Percentiles rank a stretch among this genome's conserved stretches.
Evolutionary conservation across 2,797 vertebrate species (phyloP).

Genomic region (Echiichthys vipera): DNA sequence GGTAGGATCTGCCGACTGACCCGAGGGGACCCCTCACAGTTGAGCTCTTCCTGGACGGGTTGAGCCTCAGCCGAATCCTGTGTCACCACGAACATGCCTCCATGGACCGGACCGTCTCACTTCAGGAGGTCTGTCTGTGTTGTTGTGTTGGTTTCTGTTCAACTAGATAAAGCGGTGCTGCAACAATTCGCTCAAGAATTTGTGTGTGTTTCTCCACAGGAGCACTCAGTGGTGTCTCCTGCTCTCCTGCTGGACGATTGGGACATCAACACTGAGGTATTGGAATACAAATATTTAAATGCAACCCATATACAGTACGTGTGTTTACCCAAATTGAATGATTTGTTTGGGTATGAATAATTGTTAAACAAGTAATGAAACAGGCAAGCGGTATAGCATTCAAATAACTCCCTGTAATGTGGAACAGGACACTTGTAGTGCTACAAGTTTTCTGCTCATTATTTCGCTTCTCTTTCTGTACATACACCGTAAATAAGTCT

Average conservation of each 20-base stretch:
- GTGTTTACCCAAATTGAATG: not conserved
- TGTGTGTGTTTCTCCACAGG: constrained; percentile 63
- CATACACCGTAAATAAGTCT: too few relatives aligned
- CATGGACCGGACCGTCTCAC: constrained; percentile 28
- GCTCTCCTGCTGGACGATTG: constrained; percentile 71
- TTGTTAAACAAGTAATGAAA: too few relatives aligned
- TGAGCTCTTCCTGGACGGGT: constrained; percentile 86
- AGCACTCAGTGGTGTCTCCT: constrained; percentile 17
- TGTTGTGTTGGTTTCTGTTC: not conserved
- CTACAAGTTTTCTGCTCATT: too few relatives aligned
- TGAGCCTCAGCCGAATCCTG: constrained; percentile 89
- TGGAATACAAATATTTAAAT: not conserved
- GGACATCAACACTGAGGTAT: constrained; percentile 79
- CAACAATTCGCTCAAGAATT: not conserved
- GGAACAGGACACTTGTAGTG: too few relatives aligned
- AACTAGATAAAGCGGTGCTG: not conserved
- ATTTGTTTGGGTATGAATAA: not conserved
- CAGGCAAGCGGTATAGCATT: too few relatives aligned
- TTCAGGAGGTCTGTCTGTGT: constrained; percentile 56
- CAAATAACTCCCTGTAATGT: too few relatives aligned
- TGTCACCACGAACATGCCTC: constrained; percentile 83
- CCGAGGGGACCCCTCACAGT: constrained; percentile 80
- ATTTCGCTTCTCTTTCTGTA: too few relatives aligned
- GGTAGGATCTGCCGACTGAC: constrained; percentile 85
- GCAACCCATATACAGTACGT: too few relatives aligned